Evolutionary conservation across 1,140 invertebrate genomes (phyloP), one percentile per base, ranked within the genome.

Genomic region (Papilio helenus): DNA sequence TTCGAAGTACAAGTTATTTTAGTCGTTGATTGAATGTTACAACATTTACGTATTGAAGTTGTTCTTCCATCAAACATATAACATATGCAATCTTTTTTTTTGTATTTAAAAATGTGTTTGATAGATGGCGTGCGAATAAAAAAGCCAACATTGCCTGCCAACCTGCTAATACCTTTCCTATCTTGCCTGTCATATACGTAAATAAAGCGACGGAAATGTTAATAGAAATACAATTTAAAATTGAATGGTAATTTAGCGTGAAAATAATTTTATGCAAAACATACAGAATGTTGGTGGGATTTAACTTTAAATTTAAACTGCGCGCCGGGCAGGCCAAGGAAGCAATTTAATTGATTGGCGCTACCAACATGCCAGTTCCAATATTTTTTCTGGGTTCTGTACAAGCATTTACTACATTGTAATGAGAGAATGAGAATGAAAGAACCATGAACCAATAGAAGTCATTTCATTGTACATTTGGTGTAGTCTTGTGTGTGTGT

Each of bases 341-440:
- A 74, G 23, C 39, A 72, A 39, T 58, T 65, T 79, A 82, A 82
- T 82, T 80, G 81, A 82, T 82, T 78, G 72, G 68, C 76, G 72
- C 34, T 82, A 78, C 81, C 81, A 82, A 82, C 79, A 72, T 82
- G 72, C 76, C 49, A 29, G 68, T 49, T 76, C 46, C 51, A 79
- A 76, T 79, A 73, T 74, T 73, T 46, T 74, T 14, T 74, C 44
- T 23, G 72, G 42, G 72, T 49, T 74, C 44, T 49, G 39, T 74
- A 49, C 23, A 51, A n/a, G 44, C 42, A 39, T 72, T 42, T 44
- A 44, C 18, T 42, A 74, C 44, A 26, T 20, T 74, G 20, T 23
- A 26, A 74, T 74, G 20, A 49, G 20, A 72, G 16, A 74, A 49
- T 9, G 16, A 26, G 9, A 10, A 14, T 61, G 20, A 61, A 58